Base-by-base conservation (phyloP, 2,113 vertebrate species). In the Coturnix japonica region DNA sequence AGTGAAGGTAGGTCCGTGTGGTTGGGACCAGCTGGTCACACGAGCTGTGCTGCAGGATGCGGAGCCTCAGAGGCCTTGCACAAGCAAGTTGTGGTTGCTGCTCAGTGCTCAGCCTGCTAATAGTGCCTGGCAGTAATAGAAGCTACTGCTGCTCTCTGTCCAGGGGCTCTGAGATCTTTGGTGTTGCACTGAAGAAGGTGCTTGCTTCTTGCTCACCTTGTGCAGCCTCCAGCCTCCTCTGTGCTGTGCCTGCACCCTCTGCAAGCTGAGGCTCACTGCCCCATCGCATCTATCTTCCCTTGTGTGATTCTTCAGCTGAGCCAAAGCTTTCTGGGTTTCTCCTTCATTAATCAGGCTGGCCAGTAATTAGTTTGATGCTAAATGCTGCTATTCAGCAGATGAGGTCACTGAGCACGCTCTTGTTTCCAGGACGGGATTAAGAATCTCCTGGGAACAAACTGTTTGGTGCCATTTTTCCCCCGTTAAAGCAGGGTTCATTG, bases 1-100 rank as follows among this genome's bases (percentile, higher is more conserved):
- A 0, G 99, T 99, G 54, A 99, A 99, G 98, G 99, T 99, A 76
- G 51, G 97, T 59, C 43, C 56, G 73, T 31, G 85, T 23, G 13
- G 3, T 1, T 53, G 11, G 69, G 20, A 7, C 61, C 49, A 23
- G 17, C 81, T 70, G 46, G 6, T n/a, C 7, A 0, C 1, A 3
- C 14, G 21, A 46, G 47, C 14, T 23, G 16, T 33, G 21, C 20
- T 49, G 15, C 41, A n/a, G 46, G 46, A 18, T 12, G 13, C 4
- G 5, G 43, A 26, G 7, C 19, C 14, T 44, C 30, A 3, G 13
- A 60, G 47, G n/a, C 18, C 6, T 70, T 33, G 56, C 59, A 60
- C n/a, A 33, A 64, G 7, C 35, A 22, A 43, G 33, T 56, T 30
- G 1, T 0, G 0, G 30, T 60, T 72, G 31, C 39, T 64, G 19